Evolutionary conservation across 2,113 vertebrate genomes (phyloP).

Genomic region (Astur gentilis): DNA sequence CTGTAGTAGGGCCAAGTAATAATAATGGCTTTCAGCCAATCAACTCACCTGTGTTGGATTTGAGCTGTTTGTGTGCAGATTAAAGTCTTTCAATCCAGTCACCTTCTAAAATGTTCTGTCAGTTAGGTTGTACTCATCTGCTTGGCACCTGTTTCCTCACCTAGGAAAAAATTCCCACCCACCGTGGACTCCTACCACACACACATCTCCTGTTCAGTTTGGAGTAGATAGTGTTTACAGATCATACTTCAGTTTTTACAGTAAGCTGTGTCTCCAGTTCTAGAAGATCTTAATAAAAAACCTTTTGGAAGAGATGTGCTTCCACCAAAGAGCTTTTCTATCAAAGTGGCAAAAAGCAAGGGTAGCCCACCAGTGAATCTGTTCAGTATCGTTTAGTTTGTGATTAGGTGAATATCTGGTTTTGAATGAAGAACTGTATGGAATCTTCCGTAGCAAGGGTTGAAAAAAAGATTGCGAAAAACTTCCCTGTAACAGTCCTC

Average conservation of each 20-base stretch:
- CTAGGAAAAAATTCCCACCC: neutral
- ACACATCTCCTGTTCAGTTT: neutral
- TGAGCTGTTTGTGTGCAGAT: neutral
- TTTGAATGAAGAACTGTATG: neutral
- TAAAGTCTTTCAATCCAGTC: neutral
- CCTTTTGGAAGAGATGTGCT: neutral
- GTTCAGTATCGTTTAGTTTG: neutral
- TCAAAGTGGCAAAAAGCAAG: neutral
- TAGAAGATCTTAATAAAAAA: neutral
- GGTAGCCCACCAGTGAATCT: neutral
- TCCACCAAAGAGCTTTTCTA: neutral
- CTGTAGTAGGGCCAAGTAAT: neutral
- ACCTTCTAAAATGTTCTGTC: neutral
- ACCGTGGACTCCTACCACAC: rapidly evolving
- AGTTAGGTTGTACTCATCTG: neutral
- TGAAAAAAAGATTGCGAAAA: neutral
- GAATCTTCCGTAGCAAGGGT: neutral
- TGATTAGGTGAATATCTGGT: neutral
- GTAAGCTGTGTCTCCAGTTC: neutral
- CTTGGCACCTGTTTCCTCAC: neutral
- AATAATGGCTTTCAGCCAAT: neutral
- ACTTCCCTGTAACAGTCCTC: neutral
- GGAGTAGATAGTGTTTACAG: neutral
- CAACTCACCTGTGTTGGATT: conserved; percentile 4
- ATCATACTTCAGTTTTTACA: neutral